Evolutionary conservation across 2,888 invertebrate species (phyloP).

Genomic region (Napeogenes inachia): DNA sequence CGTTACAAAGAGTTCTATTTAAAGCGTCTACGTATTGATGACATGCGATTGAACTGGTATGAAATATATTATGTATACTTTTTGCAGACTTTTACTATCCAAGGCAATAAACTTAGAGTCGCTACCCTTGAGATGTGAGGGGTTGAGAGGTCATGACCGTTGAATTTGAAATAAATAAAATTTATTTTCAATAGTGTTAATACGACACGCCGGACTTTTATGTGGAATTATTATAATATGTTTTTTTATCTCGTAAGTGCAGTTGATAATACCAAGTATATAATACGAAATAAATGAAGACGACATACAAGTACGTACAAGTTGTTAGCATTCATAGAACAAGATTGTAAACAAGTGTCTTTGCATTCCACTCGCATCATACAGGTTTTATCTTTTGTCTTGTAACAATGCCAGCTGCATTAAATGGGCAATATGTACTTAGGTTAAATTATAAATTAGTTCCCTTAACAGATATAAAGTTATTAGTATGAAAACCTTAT

Average conservation of each 20-base stretch:
- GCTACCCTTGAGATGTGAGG: background rate
- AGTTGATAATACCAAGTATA: background rate
- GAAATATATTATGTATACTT: background rate
- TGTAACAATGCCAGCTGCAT: conserved; percentile 16
- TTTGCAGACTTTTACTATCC: conserved; percentile 1
- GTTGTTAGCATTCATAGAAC: conserved; percentile 16
- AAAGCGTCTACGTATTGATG: conserved; percentile 17
- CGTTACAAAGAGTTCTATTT: conserved; percentile 26
- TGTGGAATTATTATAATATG: too few species aligned
- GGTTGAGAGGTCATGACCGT: conserved; percentile 6
- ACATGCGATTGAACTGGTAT: conserved; percentile 11
- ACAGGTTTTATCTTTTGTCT: conserved; percentile 22
- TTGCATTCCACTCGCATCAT: conserved; percentile 22
- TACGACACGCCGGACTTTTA: background rate
- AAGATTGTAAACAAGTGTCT: conserved; percentile 18
- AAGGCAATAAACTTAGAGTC: conserved; percentile 11
- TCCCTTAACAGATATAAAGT: background rate
- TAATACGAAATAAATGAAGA: background rate
- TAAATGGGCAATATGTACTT: background rate
- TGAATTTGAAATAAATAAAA: background rate
- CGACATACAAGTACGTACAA: background rate
- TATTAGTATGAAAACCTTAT: background rate
- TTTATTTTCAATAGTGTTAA: background rate
- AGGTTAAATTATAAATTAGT: background rate
- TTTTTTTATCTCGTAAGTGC: background rate